Conservation (phyloP, 2,888 invertebrate genomes). For the Drosophila koepferae region DNA sequence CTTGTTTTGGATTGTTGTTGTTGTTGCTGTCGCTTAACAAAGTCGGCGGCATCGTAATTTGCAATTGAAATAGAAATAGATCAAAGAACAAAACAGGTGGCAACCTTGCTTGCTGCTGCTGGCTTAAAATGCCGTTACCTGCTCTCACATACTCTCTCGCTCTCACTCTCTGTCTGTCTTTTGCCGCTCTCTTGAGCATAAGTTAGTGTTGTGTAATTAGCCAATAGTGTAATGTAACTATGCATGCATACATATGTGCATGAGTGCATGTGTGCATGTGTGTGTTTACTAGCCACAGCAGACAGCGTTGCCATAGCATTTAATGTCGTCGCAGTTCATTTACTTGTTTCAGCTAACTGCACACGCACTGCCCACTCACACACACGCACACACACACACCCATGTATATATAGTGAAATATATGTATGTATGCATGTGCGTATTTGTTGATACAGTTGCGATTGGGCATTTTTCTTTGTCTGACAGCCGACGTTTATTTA, state of each 20-base stretch:
- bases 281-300: background rate
- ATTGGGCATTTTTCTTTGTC: constrained; percentile 39
- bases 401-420: background rate
- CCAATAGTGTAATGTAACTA: constrained; percentile 27
- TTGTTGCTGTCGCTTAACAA: constrained; percentile 13
- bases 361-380: constrained; percentile 14
- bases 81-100: constrained; percentile 60
- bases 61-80: constrained; percentile 47
- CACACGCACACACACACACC: background rate
- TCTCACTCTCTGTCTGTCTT: background rate
- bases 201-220: constrained; percentile 48
- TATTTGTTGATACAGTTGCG: constrained; percentile 52
- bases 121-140: constrained; percentile 43
- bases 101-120: constrained; percentile 58
- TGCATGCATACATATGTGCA: constrained; percentile 2
- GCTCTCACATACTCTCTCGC: constrained; percentile 20
- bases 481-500: constrained; percentile 13
- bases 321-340: constrained; percentile 35
- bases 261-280: constrained; percentile 3
- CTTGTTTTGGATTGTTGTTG: constrained; percentile 54
- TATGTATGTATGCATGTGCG: background rate
- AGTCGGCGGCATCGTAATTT: constrained; percentile 32
- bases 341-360: constrained; percentile 43
- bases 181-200: constrained; percentile 10
- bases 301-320: constrained; percentile 21